Base-by-base conservation (phyloP, 2,113 vertebrate genomes). In the Platichthys flesus region DNA sequence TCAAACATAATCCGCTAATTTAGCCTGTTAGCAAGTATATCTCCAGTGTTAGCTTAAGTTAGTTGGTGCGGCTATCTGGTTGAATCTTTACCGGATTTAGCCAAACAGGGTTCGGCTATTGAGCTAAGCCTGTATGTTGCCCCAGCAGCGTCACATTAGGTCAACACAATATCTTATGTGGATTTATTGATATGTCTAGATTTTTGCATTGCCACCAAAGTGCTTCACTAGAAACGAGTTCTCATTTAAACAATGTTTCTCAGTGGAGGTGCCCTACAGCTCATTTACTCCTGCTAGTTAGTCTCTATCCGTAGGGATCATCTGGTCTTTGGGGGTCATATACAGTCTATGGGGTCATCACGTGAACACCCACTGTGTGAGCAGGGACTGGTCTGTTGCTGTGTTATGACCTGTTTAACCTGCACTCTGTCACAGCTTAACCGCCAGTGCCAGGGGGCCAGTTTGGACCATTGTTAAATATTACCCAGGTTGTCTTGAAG, bases 1-100 rank as follows among this genome's bases (percentile, higher is more conserved):
- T 18, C 18, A 67, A 40, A 47, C 9, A 4, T 0, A 4, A 9
- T 13, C 18, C 0, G 3, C 31, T 16, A 47, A 5, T 37, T 66
- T 63, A 71, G 31, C n/a, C 0, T 31, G 37, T 58, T 70, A 71
- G 71, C 51, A 15, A 10, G 37, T 26, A 8, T 40, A 40, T 10
- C 3, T 18, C 21, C 13, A 4, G 4, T 31, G 18, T 40, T 18
- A 51, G 74, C 52, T 71, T 7, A 76, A 82, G 63, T 84, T 81
- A 64, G 16, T 37, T 14, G 42, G 14, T 49, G 73, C 9, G 60
- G 47, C 16, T 64, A 7, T 12, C 2, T 37, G 5, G 9, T 66
- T 21, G 51, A 64, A 18, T 61, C 47, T 37, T 64, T 20, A 61
- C 47, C 2, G 9, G 45, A 56, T 75, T 54, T 3, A 54, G 14